phyloP scores from a whole-genome alignment of 1,140 invertebrate species.

The Thereuonema tuberculata region DNA sequence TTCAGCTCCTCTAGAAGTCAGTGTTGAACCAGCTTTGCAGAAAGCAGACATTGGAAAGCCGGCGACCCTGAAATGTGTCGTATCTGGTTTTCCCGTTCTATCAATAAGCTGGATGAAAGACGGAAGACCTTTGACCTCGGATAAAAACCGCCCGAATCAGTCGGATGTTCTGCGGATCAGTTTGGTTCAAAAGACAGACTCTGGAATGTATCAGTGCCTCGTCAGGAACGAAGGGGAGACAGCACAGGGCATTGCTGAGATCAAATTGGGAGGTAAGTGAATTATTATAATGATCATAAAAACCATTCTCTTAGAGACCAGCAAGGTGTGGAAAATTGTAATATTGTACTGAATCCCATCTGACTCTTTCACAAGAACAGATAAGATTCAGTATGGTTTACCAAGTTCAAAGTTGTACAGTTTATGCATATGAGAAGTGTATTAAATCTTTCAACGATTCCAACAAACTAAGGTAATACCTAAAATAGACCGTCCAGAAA shows the following conservation, averaged over 20 bases:
- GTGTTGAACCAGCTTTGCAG: slow-evolving; percentile 25
- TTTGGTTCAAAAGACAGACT: slow-evolving; percentile 55
- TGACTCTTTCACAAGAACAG: too few relatives aligned
- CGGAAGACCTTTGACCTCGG: slow-evolving; percentile 42
- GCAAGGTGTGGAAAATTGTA: too few relatives aligned
- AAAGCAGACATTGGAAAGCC: slow-evolving; percentile 25
- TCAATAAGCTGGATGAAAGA: slow-evolving; percentile 42
- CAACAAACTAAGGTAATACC: too few relatives aligned
- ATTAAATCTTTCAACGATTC: too few relatives aligned
- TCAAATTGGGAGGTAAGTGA: slow-evolving; percentile 67
- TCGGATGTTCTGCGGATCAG: slow-evolving; percentile 48
- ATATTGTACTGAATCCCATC: too few relatives aligned
- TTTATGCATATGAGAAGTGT: too few relatives aligned
- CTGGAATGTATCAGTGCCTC: slow-evolving; percentile 82
- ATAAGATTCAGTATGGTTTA: too few relatives aligned
- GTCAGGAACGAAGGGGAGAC: slow-evolving; percentile 71
- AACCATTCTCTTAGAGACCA: too few relatives aligned
- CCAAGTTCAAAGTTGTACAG: too few relatives aligned
- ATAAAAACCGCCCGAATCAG: slow-evolving; percentile 24
- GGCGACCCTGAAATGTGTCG: slow-evolving; percentile 63
- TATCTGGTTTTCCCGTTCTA: slow-evolving; percentile 38
- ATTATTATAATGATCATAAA: slow-evolving; percentile 18
- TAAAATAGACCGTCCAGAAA: too few relatives aligned
- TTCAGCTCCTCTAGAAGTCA: slow-evolving; percentile 25
- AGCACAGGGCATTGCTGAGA: slow-evolving; percentile 62